Evolutionary conservation across 1,140 invertebrate genomes (phyloP).

Genomic region (Vanessa atalanta): DNA sequence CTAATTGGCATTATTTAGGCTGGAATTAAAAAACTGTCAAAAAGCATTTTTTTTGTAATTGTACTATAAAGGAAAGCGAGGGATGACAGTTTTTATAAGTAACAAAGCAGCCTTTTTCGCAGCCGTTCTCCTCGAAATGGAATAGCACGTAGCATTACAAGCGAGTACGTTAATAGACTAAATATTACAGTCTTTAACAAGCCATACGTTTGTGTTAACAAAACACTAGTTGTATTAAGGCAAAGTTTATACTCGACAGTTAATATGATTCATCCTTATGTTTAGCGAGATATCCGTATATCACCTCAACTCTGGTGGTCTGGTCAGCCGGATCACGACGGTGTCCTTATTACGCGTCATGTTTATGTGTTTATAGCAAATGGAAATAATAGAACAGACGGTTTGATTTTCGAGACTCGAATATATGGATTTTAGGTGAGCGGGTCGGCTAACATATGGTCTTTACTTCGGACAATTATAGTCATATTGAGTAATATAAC

Average conservation of each 20-base stretch:
- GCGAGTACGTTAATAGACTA: too few species aligned
- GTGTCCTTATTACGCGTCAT: conserved; percentile 36
- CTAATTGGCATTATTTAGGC: too few species aligned
- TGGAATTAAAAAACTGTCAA: too few species aligned
- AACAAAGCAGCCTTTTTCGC: too few species aligned
- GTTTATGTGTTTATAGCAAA: conserved; percentile 34
- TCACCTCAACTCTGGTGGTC: conserved; percentile 36
- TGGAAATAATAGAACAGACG: conserved; percentile 12
- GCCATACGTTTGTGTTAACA: too few species aligned
- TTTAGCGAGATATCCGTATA: conserved; percentile 25
- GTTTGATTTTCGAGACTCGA: conserved; percentile 13
- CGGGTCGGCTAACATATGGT: conserved; percentile 1
- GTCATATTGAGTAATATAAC: background rate
- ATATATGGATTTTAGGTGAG: conserved; percentile 15
- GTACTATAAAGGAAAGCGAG: too few species aligned
- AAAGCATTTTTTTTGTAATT: too few species aligned
- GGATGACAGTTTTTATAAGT: too few species aligned
- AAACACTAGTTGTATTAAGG: background rate
- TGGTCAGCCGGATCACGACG: conserved; percentile 30
- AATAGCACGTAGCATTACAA: too few species aligned
- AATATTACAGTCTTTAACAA: too few species aligned
- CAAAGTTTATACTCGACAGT: background rate
- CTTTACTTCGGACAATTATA: background rate
- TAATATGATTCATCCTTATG: conserved; percentile 18
- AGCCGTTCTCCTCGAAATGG: too few species aligned